Conservation (phyloP, 2,888 invertebrate genomes). For the Hololepta plana region DNA sequence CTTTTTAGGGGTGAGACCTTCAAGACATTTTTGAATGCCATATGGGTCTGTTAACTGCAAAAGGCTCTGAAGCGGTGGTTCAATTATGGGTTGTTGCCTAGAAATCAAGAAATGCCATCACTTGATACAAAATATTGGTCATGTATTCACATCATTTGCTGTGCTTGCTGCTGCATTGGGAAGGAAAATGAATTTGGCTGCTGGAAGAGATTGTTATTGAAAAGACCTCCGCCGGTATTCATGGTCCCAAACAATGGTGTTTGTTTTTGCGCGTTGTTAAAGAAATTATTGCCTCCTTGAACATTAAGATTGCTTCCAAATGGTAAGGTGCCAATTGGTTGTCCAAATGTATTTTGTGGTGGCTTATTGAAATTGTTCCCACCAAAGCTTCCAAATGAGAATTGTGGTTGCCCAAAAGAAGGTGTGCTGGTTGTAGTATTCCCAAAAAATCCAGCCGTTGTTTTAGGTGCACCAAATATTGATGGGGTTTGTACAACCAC, state of each 20-base stretch:
- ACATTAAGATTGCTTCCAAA: too few relatives aligned
- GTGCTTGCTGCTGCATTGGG: too few relatives aligned
- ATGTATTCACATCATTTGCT: too few relatives aligned
- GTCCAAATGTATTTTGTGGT: conserved; percentile 12
- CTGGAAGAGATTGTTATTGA: too few relatives aligned
- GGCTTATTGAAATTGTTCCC: conserved; percentile 19
- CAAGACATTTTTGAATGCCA: conserved; percentile 18
- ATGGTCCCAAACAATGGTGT: too few relatives aligned
- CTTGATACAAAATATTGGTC: too few relatives aligned
- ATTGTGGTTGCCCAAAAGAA: conserved; percentile 23
- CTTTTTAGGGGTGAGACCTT: conserved; percentile 16
- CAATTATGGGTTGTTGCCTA: conserved; percentile 11
- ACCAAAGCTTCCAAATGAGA: conserved; percentile 9
- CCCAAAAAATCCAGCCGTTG: conserved; percentile 16
- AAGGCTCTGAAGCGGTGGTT: conserved; percentile 3
- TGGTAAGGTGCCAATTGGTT: too few relatives aligned
- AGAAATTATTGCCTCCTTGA: too few relatives aligned
- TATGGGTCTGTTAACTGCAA: conserved; percentile 14
- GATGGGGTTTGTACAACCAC: conserved; percentile 8
- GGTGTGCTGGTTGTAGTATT: conserved; percentile 10
- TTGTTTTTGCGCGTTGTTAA: too few relatives aligned
- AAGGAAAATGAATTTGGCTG: too few relatives aligned
- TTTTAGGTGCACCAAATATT: conserved; percentile 17
- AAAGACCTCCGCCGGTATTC: too few relatives aligned
- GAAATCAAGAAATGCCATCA: conserved; percentile 2